A percentile compares a stretch with the other conserved stretches of the same genome.
Evolutionary conservation across 2,113 vertebrate genomes (phyloP).

Genomic region (Eonycteris spelaea): DNA sequence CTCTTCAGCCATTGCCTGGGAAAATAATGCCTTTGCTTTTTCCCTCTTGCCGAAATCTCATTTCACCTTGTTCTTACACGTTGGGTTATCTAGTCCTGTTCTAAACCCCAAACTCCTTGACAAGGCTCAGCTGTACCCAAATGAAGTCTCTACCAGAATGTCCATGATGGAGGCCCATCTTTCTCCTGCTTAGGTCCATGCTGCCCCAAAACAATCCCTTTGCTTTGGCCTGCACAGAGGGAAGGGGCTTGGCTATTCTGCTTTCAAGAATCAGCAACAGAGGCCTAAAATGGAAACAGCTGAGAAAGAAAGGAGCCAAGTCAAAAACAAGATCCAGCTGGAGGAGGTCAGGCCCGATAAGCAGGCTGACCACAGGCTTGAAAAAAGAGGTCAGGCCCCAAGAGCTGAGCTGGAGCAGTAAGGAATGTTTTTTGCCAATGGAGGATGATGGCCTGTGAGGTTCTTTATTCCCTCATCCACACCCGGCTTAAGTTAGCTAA

Average conservation of each 20-base stretch:
- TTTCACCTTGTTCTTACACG: neutral
- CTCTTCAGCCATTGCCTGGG: neutral
- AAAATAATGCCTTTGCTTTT: neutral
- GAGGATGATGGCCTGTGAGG: neutral
- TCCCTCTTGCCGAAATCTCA: neutral
- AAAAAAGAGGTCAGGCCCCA: constrained; percentile 47
- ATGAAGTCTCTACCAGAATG: neutral
- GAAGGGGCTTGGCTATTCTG: neutral
- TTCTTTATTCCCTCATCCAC: neutral
- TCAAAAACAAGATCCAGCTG: constrained; percentile 63
- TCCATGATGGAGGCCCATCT: neutral
- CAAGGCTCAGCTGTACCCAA: neutral
- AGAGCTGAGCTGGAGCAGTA: neutral
- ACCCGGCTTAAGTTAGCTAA: neutral
- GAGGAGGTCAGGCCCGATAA: constrained; percentile 43
- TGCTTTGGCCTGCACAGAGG: neutral
- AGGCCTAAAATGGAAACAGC: constrained; percentile 56
- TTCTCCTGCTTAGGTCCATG: neutral
- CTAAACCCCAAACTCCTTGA: neutral
- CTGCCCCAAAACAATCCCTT: neutral
- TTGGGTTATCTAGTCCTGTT: neutral
- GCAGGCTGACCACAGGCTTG: constrained; percentile 7
- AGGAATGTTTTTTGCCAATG: neutral
- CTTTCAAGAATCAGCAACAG: constrained; percentile 36
- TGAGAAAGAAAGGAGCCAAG: constrained; percentile 57